Evolutionary conservation across 1,140 invertebrate species (phyloP).

Genomic region (Dreissena polymorpha): DNA sequence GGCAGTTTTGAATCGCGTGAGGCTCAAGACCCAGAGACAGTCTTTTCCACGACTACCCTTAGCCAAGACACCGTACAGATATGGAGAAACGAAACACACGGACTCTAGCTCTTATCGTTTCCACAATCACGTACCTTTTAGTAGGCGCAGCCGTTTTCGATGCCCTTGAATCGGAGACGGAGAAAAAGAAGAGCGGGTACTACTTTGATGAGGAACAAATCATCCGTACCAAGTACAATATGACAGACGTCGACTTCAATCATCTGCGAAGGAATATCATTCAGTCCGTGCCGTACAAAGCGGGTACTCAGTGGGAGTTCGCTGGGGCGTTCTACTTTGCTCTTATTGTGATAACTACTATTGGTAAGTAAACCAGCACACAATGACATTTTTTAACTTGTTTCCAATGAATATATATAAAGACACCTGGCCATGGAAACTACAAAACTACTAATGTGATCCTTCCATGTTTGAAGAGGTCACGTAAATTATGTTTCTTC

Average conservation of each 20-base stretch:
- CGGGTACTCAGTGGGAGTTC: conserved; percentile 93
- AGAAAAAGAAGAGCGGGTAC: conserved; percentile 81
- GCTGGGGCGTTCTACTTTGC: conserved; percentile 99
- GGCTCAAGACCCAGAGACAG: too few relatives aligned
- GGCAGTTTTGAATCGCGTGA: too few relatives aligned
- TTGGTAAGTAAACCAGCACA: conserved; percentile 84
- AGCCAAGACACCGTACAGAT: too few relatives aligned
- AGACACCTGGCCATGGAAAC: neutral
- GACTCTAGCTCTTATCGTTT: conserved; percentile 98
- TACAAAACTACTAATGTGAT: too few relatives aligned
- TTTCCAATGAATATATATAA: neutral
- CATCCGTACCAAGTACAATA: conserved; percentile 95
- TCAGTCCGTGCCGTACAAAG: conserved; percentile 95
- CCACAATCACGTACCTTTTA: conserved; percentile 99
- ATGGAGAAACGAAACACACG: conserved; percentile 99
- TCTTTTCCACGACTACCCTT: too few relatives aligned
- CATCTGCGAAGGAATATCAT: conserved; percentile 95
- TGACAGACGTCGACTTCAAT: conserved; percentile 93
- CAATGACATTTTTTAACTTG: neutral
- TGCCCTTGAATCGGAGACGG: conserved; percentile 97
- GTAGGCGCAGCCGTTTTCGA: conserved; percentile 99
- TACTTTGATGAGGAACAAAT: conserved; percentile 88
- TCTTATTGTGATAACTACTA: conserved; percentile 99
- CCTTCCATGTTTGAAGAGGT: too few relatives aligned
- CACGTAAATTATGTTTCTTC: too few relatives aligned